A percentile compares a stretch with the other conserved stretches of the same genome.
These are phyloP conservation scores for Torymus auratus DNA, from an alignment of 2,888 invertebrate genomes.

Conservation along the genomic window DNA sequence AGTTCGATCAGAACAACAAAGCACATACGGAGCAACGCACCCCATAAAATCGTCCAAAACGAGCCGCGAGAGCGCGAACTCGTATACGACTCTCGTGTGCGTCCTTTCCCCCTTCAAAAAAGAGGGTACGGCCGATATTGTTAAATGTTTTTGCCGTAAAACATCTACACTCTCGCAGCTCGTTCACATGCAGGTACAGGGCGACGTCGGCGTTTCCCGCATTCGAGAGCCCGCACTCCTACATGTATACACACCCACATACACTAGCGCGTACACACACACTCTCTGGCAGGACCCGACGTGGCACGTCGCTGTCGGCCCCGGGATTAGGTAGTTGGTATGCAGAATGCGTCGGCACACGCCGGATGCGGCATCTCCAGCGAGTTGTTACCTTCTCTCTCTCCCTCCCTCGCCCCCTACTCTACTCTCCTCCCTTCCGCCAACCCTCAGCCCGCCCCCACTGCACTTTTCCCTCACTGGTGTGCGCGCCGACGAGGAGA, in stretches of 20 bases:
- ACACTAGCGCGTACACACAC: background rate
- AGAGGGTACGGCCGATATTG: conserved; percentile 60
- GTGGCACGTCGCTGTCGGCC: conserved; percentile 38
- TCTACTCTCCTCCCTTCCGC: conserved; percentile 18
- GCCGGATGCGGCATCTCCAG: conserved; percentile 74
- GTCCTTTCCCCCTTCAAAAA: background rate
- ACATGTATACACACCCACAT: background rate
- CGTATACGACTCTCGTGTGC: too few relatives aligned
- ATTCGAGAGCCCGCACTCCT: conserved; percentile 59
- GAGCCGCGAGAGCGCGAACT: background rate
- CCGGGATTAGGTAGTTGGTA: conserved; percentile 72
- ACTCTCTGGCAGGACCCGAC: background rate
- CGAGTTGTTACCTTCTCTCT: conserved; percentile 70
- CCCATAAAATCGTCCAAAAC: background rate
- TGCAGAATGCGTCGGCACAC: conserved; percentile 69
- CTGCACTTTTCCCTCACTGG: conserved; percentile 45
- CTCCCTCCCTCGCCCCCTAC: conserved; percentile 29
- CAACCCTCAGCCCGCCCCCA: conserved; percentile 53
- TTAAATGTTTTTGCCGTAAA: conserved; percentile 69
- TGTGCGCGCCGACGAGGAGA: background rate
- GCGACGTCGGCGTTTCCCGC: conserved; percentile 61
- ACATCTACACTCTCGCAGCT: conserved; percentile 50
- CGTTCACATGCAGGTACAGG: conserved; percentile 20
- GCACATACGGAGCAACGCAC: too few relatives aligned
- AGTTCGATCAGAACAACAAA: too few relatives aligned